A percentile compares a stretch with the other conserved stretches of the same genome.
Conservation (phyloP, 2,113 vertebrate genomes). For the Himantopus leucocephalus region DNA sequence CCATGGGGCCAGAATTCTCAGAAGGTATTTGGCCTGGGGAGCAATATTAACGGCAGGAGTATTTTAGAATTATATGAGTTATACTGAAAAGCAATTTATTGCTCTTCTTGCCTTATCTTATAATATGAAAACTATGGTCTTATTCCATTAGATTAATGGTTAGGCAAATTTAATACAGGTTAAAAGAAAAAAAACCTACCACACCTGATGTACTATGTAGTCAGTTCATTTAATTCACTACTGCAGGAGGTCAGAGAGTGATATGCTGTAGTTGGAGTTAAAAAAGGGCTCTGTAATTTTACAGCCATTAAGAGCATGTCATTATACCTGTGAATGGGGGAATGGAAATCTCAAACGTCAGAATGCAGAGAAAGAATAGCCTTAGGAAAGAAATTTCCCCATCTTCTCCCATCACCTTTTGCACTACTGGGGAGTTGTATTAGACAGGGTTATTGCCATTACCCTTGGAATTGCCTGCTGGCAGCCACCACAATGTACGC, state of each 20-base stretch:
- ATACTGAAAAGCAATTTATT: conserved; percentile 26
- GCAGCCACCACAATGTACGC: not conserved
- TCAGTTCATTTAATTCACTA: conserved; percentile 55
- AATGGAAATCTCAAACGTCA: conserved; percentile 34
- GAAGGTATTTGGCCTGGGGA: not conserved
- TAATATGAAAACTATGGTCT: conserved; percentile 22
- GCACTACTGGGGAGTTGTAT: not conserved
- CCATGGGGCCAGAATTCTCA: not conserved
- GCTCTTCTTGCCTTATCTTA: not conserved
- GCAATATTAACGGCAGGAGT: not conserved
- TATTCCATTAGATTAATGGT: conserved; percentile 63
- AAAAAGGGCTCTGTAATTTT: conserved; percentile 67
- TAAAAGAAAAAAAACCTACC: not conserved
- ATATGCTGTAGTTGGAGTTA: conserved; percentile 40
- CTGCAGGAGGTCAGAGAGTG: conserved; percentile 51
- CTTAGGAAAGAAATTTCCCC: conserved; percentile 34
- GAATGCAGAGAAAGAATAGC: conserved; percentile 16
- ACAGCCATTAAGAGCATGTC: conserved; percentile 60
- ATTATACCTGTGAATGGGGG: conserved; percentile 42
- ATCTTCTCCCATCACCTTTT: conserved; percentile 39
- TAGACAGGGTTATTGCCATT: conserved; percentile 5
- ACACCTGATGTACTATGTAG: conserved; percentile 38
- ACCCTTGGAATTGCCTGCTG: conserved; percentile 6
- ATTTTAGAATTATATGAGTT: conserved; percentile 2
- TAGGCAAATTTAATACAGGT: conserved; percentile 50